Percentiles rank a stretch among this genome's conserved stretches.
phyloP scores from a whole-genome alignment of 2,797 vertebrate species.

The Botia kubotai region DNA sequence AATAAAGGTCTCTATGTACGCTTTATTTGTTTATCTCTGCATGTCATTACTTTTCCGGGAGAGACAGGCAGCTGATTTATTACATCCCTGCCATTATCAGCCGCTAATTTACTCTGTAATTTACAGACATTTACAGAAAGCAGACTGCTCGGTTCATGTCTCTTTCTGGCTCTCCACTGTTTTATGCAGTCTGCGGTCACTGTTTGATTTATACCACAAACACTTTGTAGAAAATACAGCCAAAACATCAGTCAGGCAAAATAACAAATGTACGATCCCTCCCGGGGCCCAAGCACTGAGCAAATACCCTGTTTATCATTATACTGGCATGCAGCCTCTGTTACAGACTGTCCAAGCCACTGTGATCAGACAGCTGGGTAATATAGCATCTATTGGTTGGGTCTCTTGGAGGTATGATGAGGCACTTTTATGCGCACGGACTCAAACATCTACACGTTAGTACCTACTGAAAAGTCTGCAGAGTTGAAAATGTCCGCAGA shows the following conservation, averaged over 20 bases:
- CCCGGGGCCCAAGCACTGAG: constrained; percentile 1
- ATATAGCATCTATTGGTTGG: constrained; percentile 1
- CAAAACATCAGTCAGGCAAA: constrained; percentile 41
- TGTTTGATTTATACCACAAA: constrained; percentile 37
- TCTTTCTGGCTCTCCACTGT: neutral
- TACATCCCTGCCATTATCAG: neutral
- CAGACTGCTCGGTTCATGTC: neutral
- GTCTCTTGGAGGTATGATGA: neutral
- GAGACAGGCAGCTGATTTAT: constrained; percentile 10
- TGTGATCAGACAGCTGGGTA: constrained; percentile 34
- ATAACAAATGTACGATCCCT: constrained; percentile 34
- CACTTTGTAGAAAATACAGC: constrained; percentile 30
- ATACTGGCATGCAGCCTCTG: constrained; percentile 31
- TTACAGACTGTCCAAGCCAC: constrained; percentile 21
- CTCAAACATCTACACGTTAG: neutral
- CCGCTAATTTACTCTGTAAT: constrained; percentile 16
- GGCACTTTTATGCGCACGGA: neutral
- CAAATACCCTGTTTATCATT: constrained; percentile 23
- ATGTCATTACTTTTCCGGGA: neutral
- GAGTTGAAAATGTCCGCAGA: too few relatives aligned
- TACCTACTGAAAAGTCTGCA: neutral
- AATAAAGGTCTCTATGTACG: neutral
- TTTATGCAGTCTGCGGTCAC: too few relatives aligned
- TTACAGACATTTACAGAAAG: neutral
- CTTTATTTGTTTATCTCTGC: constrained; percentile 25